Conservation (phyloP, 2,888 invertebrate genomes). For the Hirtodrosophila cameraria region DNA sequence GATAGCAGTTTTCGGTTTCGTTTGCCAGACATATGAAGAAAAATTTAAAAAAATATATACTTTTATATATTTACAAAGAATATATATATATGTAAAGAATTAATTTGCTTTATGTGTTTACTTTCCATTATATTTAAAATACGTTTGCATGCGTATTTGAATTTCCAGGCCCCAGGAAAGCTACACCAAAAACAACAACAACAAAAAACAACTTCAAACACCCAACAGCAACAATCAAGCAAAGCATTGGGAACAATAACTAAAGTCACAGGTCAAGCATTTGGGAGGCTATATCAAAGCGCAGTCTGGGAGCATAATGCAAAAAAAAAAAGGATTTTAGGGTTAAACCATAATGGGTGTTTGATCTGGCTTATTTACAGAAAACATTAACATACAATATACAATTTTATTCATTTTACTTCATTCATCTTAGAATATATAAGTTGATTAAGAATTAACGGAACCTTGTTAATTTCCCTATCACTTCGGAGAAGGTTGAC, state of each 20-base stretch:
- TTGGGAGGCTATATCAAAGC: slow-evolving; percentile 8
- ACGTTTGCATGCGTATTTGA: slow-evolving; percentile 25
- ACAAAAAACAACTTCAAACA: not conserved
- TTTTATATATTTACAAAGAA: not conserved
- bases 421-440: too few relatives aligned
- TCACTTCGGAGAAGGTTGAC: too few relatives aligned
- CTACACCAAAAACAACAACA: slow-evolving; percentile 14
- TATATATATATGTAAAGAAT: not conserved
- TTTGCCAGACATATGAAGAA: slow-evolving; percentile 48
- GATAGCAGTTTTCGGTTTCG: slow-evolving; percentile 41
- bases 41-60: slow-evolving; percentile 30
- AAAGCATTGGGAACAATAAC: slow-evolving; percentile 23
- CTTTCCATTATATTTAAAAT: slow-evolving; percentile 52
- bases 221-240: not conserved
- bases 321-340: not conserved
- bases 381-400: too few relatives aligned
- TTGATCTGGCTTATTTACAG: too few relatives aligned
- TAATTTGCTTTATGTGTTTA: slow-evolving; percentile 52
- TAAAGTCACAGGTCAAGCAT: slow-evolving; percentile 34
- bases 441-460: too few relatives aligned
- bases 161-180: slow-evolving; percentile 23
- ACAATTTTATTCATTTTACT: too few relatives aligned
- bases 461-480: too few relatives aligned
- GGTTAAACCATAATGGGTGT: not conserved
- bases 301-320: not conserved